Conservation (phyloP, 2,797 vertebrate species). For the Leptatherina wallacei region DNA sequence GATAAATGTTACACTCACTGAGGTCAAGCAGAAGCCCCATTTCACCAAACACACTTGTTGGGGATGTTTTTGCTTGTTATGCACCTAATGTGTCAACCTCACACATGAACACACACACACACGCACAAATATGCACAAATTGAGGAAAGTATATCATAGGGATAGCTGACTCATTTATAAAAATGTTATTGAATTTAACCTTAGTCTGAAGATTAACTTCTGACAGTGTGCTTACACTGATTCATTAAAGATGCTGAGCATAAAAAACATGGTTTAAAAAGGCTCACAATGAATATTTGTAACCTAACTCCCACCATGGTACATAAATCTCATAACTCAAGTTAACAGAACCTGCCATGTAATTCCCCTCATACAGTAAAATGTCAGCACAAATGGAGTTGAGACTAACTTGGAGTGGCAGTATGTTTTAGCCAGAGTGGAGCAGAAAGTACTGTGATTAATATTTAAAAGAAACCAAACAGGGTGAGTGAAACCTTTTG, state of each 20-base stretch:
- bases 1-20: conserved; percentile 43
- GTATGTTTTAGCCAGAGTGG: background rate
- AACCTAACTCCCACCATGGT: no score
- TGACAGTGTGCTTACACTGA: background rate
- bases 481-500: background rate
- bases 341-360: no score
- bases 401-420: background rate
- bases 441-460: no score
- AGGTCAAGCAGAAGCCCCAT: conserved; percentile 55
- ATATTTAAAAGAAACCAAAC: no score
- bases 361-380: no score
- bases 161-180: background rate
- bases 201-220: background rate
- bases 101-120: background rate
- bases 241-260: background rate
- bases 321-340: no score
- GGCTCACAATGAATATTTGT: background rate
- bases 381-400: no score
- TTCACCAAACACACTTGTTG: conserved; percentile 25
- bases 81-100: background rate
- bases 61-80: background rate
- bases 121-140: background rate
- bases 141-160: background rate
- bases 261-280: background rate
- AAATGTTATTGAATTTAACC: background rate